Evolutionary conservation across 2,113 vertebrate species (phyloP).

Genomic region (Brevimyrus niger): DNA sequence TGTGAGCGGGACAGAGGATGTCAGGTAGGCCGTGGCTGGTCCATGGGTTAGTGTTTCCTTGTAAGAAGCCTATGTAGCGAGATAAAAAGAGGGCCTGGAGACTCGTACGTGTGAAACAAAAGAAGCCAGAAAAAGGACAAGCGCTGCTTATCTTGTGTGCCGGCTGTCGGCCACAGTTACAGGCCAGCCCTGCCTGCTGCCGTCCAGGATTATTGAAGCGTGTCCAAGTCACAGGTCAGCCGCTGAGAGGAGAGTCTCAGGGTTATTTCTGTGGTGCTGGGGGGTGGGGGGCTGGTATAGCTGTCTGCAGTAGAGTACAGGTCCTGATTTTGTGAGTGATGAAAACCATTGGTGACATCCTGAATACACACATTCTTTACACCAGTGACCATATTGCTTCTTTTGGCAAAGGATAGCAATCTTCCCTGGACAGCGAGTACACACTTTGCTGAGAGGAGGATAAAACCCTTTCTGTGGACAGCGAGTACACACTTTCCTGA

Average conservation of each 20-base stretch:
- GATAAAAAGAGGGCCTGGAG: background rate
- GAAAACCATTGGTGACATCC: background rate
- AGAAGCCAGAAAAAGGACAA: background rate
- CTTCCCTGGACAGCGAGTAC: background rate
- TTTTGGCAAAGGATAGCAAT: background rate
- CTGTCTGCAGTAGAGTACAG: background rate
- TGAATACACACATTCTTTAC: background rate
- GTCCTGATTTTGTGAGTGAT: background rate
- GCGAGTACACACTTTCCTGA: background rate
- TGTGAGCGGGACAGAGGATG: background rate
- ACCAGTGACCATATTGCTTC: background rate
- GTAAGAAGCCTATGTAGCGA: background rate
- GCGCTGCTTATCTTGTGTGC: background rate
- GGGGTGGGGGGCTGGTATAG: background rate
- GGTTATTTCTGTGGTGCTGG: background rate
- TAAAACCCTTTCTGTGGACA: background rate
- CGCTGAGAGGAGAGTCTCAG: background rate
- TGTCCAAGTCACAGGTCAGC: background rate
- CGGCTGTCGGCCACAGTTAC: background rate
- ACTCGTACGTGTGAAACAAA: background rate
- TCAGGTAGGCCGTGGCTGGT: background rate
- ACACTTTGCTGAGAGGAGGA: background rate
- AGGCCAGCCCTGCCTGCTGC: background rate
- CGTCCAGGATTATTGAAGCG: background rate
- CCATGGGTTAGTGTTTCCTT: background rate